Base-by-base conservation (phyloP, 2,888 invertebrate species). In the Scaptomyza tumidula region DNA sequence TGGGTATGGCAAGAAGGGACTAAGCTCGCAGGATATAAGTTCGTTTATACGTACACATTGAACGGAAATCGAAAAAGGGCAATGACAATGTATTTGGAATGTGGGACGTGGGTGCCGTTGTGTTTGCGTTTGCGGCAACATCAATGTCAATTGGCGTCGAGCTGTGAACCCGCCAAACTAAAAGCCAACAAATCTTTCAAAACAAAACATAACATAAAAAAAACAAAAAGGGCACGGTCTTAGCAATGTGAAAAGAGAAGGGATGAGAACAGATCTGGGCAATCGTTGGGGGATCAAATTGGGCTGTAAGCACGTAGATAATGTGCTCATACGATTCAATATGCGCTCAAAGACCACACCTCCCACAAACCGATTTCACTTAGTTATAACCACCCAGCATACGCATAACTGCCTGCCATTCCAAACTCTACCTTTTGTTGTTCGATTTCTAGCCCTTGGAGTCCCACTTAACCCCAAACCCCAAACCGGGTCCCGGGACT, bases 291-390 rank as follows among this genome's bases (percentile, higher is more conserved):
- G 80, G 75, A 83, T 88, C 81, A 86, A 90, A 90, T 88, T 89
- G 81, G 86, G 90, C 87, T 90, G 88, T 90, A 88, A 89, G 89
- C 89, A 89, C 83, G 87, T 86, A 86, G 89, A 90, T 89, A 89
- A 89, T 89, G 78, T 85, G 79, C 78, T 78, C 81, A 80, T 83
- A 80, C 74, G 75, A 85, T 86, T 84, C 85, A 76, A 78, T 81
- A 66, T 75, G 58, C 61, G 61, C 41, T 61, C 66, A 53, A 69
- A 74, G 43, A 59, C 64, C 55, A 10, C 57, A 49, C 55, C 35
- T 44, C 62, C 35, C 59, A 29, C 50, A 37, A 13, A 33, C 46
- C 11, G 19, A 53, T 53, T 59, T 69, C 44, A 48, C 53, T 43
- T 37, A 53, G 50, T 29, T 53, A 41, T 35, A 46, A 50, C 24